phyloP scores from a whole-genome alignment of 2,888 invertebrate species.

The Campopleginae sp. region DNA sequence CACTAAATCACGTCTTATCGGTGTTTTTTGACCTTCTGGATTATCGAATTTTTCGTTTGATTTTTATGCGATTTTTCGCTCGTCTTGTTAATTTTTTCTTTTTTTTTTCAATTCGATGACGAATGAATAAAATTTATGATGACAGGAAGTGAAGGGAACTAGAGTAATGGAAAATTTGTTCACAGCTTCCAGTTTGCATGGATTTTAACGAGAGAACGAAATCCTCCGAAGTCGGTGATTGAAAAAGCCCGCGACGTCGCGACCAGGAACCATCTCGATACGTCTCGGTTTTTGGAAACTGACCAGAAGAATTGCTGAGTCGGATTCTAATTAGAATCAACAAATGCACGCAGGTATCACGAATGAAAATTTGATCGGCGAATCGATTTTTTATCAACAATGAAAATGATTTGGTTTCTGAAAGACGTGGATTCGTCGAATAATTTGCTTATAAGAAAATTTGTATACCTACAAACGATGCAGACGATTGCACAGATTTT shows the following conservation, averaged over 20 bases:
- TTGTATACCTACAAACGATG: background rate
- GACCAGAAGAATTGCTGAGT: conserved; percentile 86
- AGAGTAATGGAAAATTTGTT: conserved; percentile 35
- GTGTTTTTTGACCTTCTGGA: too few relatives aligned
- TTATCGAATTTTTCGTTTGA: too few relatives aligned
- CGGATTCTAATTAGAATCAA: background rate
- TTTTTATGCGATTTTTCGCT: too few relatives aligned
- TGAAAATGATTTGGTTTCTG: background rate
- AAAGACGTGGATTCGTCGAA: background rate
- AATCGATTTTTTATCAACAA: background rate
- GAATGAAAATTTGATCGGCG: background rate
- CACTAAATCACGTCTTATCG: background rate
- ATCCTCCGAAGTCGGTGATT: conserved; percentile 86
- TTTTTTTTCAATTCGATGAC: background rate
- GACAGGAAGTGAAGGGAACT: background rate
- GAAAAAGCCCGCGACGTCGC: conserved; percentile 86
- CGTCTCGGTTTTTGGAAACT: conserved; percentile 86
- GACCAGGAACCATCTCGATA: conserved; percentile 86
- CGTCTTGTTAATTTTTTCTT: too few relatives aligned
- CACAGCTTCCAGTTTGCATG: conserved; percentile 84
- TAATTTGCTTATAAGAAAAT: background rate
- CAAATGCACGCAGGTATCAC: background rate
- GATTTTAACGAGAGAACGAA: conserved; percentile 88
- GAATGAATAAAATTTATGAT: background rate
- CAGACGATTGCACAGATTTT: background rate